Evolutionary conservation across 2,797 vertebrate genomes (phyloP).

Genomic region (Thripadectes ignobilis): DNA sequence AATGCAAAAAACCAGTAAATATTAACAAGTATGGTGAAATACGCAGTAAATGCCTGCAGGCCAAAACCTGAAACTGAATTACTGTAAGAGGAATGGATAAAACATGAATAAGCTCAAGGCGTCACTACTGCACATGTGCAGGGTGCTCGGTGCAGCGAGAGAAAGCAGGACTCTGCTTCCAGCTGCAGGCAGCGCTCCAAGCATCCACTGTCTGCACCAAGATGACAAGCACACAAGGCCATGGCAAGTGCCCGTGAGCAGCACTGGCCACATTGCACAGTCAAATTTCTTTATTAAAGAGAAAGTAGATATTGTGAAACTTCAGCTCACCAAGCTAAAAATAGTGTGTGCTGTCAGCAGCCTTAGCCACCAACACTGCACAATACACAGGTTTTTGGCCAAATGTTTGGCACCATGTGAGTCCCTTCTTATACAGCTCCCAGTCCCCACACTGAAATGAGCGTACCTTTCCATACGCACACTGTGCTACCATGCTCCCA

Average conservation of each 20-base stretch:
- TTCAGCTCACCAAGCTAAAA: not conserved
- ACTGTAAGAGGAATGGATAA: not conserved
- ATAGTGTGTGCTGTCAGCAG: rapidly evolving
- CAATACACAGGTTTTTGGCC: rapidly evolving
- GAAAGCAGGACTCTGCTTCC: rapidly evolving
- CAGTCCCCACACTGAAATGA: rapidly evolving
- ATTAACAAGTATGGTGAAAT: not conserved
- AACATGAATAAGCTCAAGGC: not conserved
- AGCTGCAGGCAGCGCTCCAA: not conserved
- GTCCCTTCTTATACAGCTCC: not conserved
- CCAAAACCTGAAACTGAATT: not conserved
- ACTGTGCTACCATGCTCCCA: too few relatives aligned
- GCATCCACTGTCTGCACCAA: rapidly evolving
- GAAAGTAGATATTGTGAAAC: not conserved
- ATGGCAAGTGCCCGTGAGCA: not conserved
- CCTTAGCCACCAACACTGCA: rapidly evolving
- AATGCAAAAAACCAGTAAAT: not conserved
- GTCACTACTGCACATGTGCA: not conserved
- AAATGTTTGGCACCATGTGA: rapidly evolving
- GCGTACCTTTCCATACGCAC: not conserved
- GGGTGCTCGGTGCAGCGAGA: rapidly evolving
- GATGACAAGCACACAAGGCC: rapidly evolving
- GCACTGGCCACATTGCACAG: rapidly evolving
- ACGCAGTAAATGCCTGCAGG: not conserved
- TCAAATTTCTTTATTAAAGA: not conserved